Percentiles rank a stretch among this genome's conserved stretches.
phyloP scores from a whole-genome alignment of 2,113 vertebrate genomes.

The Motacilla alba region DNA sequence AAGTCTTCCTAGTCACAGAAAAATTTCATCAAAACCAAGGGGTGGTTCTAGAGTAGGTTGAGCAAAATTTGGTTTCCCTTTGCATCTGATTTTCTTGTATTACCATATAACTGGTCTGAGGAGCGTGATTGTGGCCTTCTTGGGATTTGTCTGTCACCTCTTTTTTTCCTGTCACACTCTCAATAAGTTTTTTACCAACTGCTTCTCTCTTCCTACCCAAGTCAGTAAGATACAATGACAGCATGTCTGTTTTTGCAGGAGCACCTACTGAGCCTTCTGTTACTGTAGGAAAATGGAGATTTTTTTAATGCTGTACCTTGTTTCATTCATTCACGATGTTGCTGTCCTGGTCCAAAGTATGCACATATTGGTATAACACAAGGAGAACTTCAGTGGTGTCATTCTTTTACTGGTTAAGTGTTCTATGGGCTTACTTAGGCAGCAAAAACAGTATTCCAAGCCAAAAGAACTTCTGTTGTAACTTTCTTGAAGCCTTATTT shows the following conservation, averaged over 20 bases:
- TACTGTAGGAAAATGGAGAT: background rate
- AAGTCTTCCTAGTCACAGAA: background rate
- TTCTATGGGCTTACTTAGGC: constrained; percentile 20
- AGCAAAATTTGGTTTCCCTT: background rate
- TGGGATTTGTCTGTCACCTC: background rate
- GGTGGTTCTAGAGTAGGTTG: accelerated
- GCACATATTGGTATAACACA: background rate
- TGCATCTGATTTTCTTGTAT: background rate
- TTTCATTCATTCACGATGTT: background rate
- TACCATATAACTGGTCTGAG: background rate
- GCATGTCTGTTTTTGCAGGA: background rate
- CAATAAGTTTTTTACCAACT: background rate
- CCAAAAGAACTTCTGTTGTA: constrained; percentile 33
- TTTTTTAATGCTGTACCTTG: background rate
- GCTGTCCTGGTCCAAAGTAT: background rate
- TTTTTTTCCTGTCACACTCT: background rate
- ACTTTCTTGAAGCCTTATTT: constrained; percentile 49
- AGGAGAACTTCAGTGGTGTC: background rate
- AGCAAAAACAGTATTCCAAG: constrained; percentile 13
- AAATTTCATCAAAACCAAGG: background rate
- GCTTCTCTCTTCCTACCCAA: background rate
- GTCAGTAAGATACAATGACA: background rate
- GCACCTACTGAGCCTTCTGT: background rate
- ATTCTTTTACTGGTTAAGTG: background rate
- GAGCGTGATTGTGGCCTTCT: background rate